These are phyloP conservation scores for Periophthalmodon schlosseri DNA, from an alignment of 2,113 vertebrate genomes.

Conservation along the genomic window DNA sequence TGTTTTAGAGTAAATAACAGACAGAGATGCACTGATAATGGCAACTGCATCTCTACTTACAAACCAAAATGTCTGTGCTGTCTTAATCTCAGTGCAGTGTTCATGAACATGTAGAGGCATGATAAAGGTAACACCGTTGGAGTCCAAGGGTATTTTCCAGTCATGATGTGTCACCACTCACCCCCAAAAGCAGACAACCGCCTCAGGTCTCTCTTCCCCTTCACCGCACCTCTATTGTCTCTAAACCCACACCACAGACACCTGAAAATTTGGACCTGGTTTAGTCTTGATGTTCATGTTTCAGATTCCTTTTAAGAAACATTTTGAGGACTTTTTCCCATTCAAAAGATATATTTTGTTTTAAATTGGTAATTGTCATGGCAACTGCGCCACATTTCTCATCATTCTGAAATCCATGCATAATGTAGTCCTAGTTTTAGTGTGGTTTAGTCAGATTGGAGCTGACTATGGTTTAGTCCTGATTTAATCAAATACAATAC, in stretches of 20 bases:
- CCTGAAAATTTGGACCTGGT: slow-evolving; percentile 17
- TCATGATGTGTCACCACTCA: slow-evolving; percentile 50
- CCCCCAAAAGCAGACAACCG: slow-evolving; percentile 53
- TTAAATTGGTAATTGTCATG: too few relatives aligned
- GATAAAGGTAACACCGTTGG: slow-evolving; percentile 54
- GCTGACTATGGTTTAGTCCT: not conserved
- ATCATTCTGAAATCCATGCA: too few relatives aligned
- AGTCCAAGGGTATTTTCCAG: slow-evolving; percentile 57
- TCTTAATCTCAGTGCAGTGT: not conserved
- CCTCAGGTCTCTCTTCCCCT: slow-evolving; percentile 61
- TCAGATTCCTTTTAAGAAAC: too few relatives aligned
- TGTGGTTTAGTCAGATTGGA: not conserved
- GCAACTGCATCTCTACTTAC: not conserved
- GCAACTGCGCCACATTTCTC: too few relatives aligned
- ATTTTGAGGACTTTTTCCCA: too few relatives aligned
- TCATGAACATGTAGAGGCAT: slow-evolving; percentile 46
- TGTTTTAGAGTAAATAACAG: too few relatives aligned
- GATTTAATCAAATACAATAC: not conserved
- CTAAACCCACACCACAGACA: slow-evolving; percentile 39
- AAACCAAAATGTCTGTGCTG: not conserved
- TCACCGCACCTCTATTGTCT: slow-evolving; percentile 48
- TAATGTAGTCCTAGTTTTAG: too few relatives aligned
- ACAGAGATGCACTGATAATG: not conserved
- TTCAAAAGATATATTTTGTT: too few relatives aligned
- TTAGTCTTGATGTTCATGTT: not conserved